Conservation (phyloP, 2,113 vertebrate genomes). For the Oryzias curvinotus region DNA sequence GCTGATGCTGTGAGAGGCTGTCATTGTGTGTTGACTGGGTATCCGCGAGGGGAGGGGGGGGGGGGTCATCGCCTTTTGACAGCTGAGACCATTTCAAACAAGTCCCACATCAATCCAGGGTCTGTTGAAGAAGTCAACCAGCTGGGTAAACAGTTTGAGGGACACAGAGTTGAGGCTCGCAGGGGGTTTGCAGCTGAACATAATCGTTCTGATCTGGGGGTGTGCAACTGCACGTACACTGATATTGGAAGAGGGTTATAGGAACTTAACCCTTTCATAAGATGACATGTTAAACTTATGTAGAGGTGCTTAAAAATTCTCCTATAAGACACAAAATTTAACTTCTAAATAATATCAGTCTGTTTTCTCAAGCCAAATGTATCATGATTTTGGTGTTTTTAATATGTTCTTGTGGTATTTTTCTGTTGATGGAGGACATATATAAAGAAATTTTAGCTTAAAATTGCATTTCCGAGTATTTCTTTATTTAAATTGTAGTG, state of each 20-base stretch:
- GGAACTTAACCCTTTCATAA: slow-evolving; percentile 23
- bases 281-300: too few relatives aligned
- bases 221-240: slow-evolving; percentile 32
- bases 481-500: too few relatives aligned
- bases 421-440: too few relatives aligned
- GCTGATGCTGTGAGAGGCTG: slow-evolving; percentile 46
- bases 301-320: too few relatives aligned
- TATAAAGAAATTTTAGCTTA: too few relatives aligned
- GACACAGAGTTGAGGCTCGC: slow-evolving; percentile 54
- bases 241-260: slow-evolving; percentile 29
- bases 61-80: slow-evolving; percentile 50
- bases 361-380: too few relatives aligned
- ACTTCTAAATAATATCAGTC: too few relatives aligned
- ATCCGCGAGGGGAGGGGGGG: slow-evolving; percentile 51
- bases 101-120: slow-evolving; percentile 61
- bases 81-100: slow-evolving; percentile 61
- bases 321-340: too few relatives aligned
- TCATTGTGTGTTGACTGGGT: slow-evolving; percentile 59
- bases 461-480: too few relatives aligned
- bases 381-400: too few relatives aligned
- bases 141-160: slow-evolving; percentile 69
- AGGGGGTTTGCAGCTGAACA: slow-evolving; percentile 44
- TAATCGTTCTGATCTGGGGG: slow-evolving; percentile 67
- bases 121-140: slow-evolving; percentile 54
- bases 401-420: too few relatives aligned